phyloP scores from a whole-genome alignment of 2,888 invertebrate genomes.

The Hanleya hanleyi region DNA sequence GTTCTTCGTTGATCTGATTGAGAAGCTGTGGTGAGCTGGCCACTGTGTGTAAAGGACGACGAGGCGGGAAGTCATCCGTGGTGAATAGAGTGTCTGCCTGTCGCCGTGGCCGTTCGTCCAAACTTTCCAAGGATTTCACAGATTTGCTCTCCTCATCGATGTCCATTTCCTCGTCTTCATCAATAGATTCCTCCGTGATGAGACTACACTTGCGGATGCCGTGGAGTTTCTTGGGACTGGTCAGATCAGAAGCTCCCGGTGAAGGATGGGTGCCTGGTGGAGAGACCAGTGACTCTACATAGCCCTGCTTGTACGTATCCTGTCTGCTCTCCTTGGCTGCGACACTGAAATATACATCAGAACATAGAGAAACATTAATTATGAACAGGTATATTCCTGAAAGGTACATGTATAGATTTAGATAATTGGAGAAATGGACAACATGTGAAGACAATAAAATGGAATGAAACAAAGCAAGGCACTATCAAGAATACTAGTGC shows the following conservation, averaged over 20 bases:
- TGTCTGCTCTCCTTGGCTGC: conserved; percentile 7
- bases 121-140: conserved; percentile 54
- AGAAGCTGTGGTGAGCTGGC: conserved; percentile 76
- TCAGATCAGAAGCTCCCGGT: conserved; percentile 34
- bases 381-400: not conserved
- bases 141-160: conserved; percentile 43
- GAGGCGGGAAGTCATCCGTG: conserved; percentile 52
- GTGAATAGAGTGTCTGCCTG: conserved; percentile 41
- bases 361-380: not conserved
- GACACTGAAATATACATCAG: not conserved
- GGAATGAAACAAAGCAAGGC: no score
- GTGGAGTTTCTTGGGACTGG: conserved; percentile 66
- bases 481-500: no score
- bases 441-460: no score
- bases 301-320: conserved; percentile 27
- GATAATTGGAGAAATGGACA: no score
- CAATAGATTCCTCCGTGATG: conserved; percentile 93
- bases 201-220: conserved; percentile 91
- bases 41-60: conserved; percentile 73
- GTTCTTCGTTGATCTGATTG: conserved; percentile 83
- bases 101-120: conserved; percentile 43
- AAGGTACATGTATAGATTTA: no score
- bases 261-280: conserved; percentile 64
- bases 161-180: conserved; percentile 75
- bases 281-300: conserved; percentile 65